These are phyloP conservation scores for Carterocephalus palaemon DNA, from an alignment of 2,888 invertebrate species.

Conservation along the genomic window DNA sequence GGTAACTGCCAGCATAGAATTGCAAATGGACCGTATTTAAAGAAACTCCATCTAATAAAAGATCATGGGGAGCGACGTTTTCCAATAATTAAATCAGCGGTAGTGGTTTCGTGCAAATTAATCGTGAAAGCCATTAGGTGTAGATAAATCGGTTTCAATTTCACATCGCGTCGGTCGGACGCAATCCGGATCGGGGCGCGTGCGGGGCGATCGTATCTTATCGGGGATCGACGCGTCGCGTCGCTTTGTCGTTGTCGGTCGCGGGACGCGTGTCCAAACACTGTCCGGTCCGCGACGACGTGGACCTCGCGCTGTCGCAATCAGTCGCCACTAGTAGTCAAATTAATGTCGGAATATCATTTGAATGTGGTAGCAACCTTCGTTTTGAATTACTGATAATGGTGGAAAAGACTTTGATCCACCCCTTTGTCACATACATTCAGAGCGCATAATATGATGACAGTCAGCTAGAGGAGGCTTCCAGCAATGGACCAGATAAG, in stretches of 20 bases:
- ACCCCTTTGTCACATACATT: too few species aligned
- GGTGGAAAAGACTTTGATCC: too few species aligned
- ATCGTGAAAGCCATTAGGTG: slow-evolving; percentile 47
- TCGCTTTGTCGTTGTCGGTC: slow-evolving; percentile 58
- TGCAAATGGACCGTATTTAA: slow-evolving; percentile 11
- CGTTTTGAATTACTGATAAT: too few species aligned
- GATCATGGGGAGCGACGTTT: slow-evolving; percentile 7
- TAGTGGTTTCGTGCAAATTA: slow-evolving; percentile 42
- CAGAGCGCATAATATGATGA: too few species aligned
- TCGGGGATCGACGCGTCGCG: slow-evolving; percentile 58
- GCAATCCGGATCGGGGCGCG: slow-evolving; percentile 56
- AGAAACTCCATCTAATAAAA: slow-evolving; percentile 11
- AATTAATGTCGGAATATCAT: background rate
- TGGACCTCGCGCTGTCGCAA: slow-evolving; percentile 27
- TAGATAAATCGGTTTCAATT: slow-evolving; percentile 59
- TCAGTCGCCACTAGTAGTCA: slow-evolving; percentile 27
- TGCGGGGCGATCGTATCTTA: slow-evolving; percentile 62
- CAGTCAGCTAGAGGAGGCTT: too few species aligned
- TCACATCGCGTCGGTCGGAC: slow-evolving; percentile 53
- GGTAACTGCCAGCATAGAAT: slow-evolving; percentile 9
- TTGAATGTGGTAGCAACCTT: too few species aligned
- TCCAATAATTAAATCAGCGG: slow-evolving; percentile 17
- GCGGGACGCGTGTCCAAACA: slow-evolving; percentile 60
- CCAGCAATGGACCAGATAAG: too few species aligned
- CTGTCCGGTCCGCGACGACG: slow-evolving; percentile 39